Evolutionary conservation across 2,888 invertebrate genomes (phyloP).

Genomic region (Drosophila neotestacea): DNA sequence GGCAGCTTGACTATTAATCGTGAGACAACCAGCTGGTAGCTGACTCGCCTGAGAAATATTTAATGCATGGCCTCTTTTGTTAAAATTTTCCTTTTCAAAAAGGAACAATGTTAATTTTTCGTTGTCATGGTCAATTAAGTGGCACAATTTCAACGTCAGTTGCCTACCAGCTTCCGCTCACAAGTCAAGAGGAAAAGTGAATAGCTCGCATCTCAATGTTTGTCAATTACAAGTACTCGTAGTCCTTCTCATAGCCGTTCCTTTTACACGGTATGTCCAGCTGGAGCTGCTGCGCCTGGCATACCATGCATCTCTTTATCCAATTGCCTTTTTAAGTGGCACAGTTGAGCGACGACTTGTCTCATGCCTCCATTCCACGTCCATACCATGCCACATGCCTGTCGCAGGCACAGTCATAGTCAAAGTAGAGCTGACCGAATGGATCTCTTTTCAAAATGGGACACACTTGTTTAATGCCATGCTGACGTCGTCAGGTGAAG

Average conservation of each 20-base stretch:
- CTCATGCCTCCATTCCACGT: constrained; percentile 11
- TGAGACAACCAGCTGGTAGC: constrained; percentile 22
- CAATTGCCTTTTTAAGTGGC: constrained; percentile 70
- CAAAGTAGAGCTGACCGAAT: constrained; percentile 26
- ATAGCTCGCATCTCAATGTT: constrained; percentile 68
- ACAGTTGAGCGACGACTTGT: constrained; percentile 66
- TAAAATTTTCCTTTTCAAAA: constrained; percentile 29
- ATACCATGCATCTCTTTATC: constrained; percentile 60
- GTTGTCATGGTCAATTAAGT: constrained; percentile 79
- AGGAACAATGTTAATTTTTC: constrained; percentile 73
- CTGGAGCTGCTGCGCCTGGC: constrained; percentile 27
- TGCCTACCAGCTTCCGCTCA: background rate
- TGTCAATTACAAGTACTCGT: constrained; percentile 68
- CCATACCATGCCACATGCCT: constrained; percentile 2
- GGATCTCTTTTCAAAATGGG: constrained; percentile 56
- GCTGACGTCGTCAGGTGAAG: constrained; percentile 48
- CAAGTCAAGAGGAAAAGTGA: constrained; percentile 47
- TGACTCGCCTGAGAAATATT: constrained; percentile 53
- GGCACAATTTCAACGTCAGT: constrained; percentile 42
- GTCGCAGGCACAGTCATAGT: constrained; percentile 12
- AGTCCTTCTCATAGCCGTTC: constrained; percentile 27
- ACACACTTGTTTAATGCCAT: constrained; percentile 50
- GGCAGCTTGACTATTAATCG: constrained; percentile 56
- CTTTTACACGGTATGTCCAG: constrained; percentile 24
- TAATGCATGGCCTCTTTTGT: constrained; percentile 42